A percentile compares a stretch with the other conserved stretches of the same genome.
These are phyloP conservation scores for Epinotia brunnichana DNA, from an alignment of 2,888 invertebrate genomes.

Conservation along the genomic window DNA sequence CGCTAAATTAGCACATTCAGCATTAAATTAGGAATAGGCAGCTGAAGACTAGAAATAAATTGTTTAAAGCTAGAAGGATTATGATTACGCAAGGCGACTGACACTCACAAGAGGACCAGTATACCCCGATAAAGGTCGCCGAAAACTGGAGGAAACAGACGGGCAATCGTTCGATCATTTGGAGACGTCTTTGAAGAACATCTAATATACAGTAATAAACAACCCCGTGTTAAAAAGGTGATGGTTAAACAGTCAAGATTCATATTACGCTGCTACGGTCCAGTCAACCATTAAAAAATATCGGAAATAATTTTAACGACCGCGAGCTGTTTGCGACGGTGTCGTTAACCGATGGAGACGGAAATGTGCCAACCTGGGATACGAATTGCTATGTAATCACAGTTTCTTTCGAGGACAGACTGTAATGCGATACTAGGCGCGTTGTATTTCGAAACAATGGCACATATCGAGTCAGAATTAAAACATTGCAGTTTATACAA, in stretches of 20 bases:
- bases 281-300: slow-evolving; percentile 19
- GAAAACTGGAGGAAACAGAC: too few relatives aligned
- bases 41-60: neutral
- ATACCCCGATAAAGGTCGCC: neutral
- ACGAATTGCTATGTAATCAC: slow-evolving; percentile 16
- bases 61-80: neutral
- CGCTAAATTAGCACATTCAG: too few relatives aligned
- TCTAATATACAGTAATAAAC: neutral
- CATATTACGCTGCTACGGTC: neutral
- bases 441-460: slow-evolving; percentile 20
- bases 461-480: neutral
- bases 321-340: slow-evolving; percentile 2
- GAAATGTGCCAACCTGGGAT: slow-evolving; percentile 35
- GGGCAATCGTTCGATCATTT: neutral
- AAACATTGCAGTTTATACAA: slow-evolving; percentile 12
- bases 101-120: neutral
- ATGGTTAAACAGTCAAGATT: neutral
- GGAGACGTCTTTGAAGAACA: too few relatives aligned
- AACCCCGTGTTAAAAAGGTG: neutral
- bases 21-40: too few relatives aligned
- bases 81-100: neutral
- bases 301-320: slow-evolving; percentile 28
- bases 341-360: slow-evolving; percentile 31
- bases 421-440: slow-evolving; percentile 15
- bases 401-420: slow-evolving; percentile 28